Percentiles rank a stretch among this genome's conserved stretches.
Evolutionary conservation across 1,140 invertebrate genomes (phyloP).

Genomic region (Drosophila triauraria): DNA sequence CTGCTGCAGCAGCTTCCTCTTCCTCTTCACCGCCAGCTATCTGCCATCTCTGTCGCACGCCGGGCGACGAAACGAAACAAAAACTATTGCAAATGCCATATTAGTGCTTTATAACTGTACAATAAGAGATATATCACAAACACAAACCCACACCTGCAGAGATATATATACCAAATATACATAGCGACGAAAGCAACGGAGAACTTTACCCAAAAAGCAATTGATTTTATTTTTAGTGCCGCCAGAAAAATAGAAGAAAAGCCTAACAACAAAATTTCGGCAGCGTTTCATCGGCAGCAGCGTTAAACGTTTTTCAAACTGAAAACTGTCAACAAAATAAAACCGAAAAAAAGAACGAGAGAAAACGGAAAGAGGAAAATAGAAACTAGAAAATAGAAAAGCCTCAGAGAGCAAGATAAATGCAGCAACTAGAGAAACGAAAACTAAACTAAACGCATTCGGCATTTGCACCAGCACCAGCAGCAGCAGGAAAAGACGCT

Average conservation of each 20-base stretch:
- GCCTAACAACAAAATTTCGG: slow-evolving; percentile 46
- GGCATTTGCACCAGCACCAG: slow-evolving; percentile 31
- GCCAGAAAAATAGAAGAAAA: slow-evolving; percentile 52
- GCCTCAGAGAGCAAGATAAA: slow-evolving; percentile 51
- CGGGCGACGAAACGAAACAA: slow-evolving; percentile 49
- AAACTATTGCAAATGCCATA: slow-evolving; percentile 67
- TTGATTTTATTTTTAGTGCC: slow-evolving; percentile 79
- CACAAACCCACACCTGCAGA: slow-evolving; percentile 5
- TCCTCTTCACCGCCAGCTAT: slow-evolving; percentile 29
- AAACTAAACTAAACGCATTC: slow-evolving; percentile 36
- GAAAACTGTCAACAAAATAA: slow-evolving; percentile 56
- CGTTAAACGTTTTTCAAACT: slow-evolving; percentile 53
- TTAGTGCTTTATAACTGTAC: slow-evolving; percentile 81
- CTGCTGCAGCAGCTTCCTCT: slow-evolving; percentile 26
- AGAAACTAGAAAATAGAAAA: slow-evolving; percentile 18
- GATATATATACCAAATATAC: slow-evolving; percentile 22
- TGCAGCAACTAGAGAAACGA: slow-evolving; percentile 40
- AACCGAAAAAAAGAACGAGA: slow-evolving; percentile 1
- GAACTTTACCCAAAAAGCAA: slow-evolving; percentile 59
- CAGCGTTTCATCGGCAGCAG: slow-evolving; percentile 42
- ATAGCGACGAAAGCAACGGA: slow-evolving; percentile 35
- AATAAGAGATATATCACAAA: slow-evolving; percentile 64
- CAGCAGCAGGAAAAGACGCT: slow-evolving; percentile 43
- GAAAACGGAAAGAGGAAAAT: slow-evolving; percentile 18
- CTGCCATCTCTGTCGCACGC: slow-evolving; percentile 67